Base-by-base conservation (phyloP, 2,888 invertebrate genomes). In the Opisthograptis luteolata region DNA sequence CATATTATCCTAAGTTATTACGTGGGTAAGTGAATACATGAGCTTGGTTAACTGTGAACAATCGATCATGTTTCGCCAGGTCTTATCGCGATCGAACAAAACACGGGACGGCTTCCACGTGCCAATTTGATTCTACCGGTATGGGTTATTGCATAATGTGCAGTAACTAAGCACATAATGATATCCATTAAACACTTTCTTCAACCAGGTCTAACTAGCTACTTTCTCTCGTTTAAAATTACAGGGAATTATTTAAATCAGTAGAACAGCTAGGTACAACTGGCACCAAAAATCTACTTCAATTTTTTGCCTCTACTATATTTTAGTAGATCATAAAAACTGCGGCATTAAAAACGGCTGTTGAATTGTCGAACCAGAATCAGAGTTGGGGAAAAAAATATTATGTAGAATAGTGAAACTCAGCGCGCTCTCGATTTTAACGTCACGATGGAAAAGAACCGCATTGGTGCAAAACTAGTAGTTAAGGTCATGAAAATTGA, bases 11-110 rank as follows among this genome's bases (percentile, higher is more conserved):
- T 32, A 34, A n/a, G n/a, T 15, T 31, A 31, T 37, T 30, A 31
- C 20, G 24, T 20, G 13, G 30, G 3, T 24, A 30, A 17, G 24
- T n/a, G 5, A 9, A 10, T 17, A 17, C 22, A 31, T 50, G 39
- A 50, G 44, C 64, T 46, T 37, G 32, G 34, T 31, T 41, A 64
- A 55, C 63, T 62, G 72, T 69, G 66, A 69, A 75, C 70, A 82
- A 83, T 81, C 73, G 71, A 77, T 78, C 77, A 79, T 73, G 72
- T 73, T 77, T 68, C 64, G 66, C 61, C 55, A 68, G 63, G 65
- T 66, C 70, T 83, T 84, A 84, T 84, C 83, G 73, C 70, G 62
- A 74, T 73, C 63, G 51, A 56, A 62, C 66, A 59, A 59, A 50
- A 58, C 68, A 69, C 66, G 64, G 61, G 59, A 55, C 53, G 40